phyloP scores from a whole-genome alignment of 2,113 vertebrate genomes.

The Pelecanus crispus region DNA sequence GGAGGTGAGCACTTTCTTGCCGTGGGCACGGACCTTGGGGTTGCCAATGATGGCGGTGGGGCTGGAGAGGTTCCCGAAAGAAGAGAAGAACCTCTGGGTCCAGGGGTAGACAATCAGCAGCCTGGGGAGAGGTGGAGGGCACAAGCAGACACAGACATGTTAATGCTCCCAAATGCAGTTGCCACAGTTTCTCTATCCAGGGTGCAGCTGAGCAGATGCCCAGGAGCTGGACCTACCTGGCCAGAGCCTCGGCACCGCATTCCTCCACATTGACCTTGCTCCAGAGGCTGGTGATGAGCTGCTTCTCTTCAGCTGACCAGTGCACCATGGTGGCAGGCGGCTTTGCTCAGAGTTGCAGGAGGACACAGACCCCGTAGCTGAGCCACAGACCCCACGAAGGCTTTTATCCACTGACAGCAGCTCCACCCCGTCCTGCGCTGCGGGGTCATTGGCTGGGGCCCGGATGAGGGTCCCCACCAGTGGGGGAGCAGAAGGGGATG shows the following conservation, averaged over 20 bases:
- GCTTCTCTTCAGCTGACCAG: constrained; percentile 60
- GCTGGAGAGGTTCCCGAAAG: constrained; percentile 82
- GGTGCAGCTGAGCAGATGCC: background rate
- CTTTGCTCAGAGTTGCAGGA: background rate
- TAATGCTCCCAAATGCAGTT: accelerated
- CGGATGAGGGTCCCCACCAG: background rate
- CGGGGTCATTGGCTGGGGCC: background rate
- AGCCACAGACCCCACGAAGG: background rate
- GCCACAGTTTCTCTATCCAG: accelerated
- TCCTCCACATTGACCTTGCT: background rate
- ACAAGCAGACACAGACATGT: background rate
- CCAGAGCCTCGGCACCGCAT: constrained; percentile 55
- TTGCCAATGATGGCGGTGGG: constrained; percentile 73
- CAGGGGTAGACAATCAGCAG: constrained; percentile 83
- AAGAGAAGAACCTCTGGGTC: constrained; percentile 76
- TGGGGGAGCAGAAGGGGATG: background rate
- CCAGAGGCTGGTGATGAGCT: background rate
- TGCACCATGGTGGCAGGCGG: constrained; percentile 58
- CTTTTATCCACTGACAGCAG: background rate
- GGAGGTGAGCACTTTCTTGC: constrained; percentile 78
- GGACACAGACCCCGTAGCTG: background rate
- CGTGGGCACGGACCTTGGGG: constrained; percentile 74
- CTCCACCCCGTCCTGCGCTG: background rate
- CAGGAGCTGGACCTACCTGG: constrained; percentile 7
- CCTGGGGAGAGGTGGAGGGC: background rate